These are phyloP conservation scores for Alexandromys oeconomus DNA, from an alignment of 2,797 vertebrate genomes.

Conservation along the genomic window DNA sequence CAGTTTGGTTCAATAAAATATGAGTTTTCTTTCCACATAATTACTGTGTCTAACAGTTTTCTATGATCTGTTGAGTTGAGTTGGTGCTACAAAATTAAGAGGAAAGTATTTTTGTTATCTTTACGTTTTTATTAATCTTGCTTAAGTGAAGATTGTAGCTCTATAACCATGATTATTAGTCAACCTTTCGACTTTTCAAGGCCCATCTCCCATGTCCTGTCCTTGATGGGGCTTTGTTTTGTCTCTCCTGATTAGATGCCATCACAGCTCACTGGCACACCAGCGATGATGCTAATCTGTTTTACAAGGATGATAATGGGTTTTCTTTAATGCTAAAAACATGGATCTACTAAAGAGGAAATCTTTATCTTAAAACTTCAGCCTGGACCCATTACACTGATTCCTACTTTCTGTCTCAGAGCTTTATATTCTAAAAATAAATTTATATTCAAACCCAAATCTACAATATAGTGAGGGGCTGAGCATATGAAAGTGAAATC, in stretches of 20 bases:
- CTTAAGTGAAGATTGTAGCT: background rate
- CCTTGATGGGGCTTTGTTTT: background rate
- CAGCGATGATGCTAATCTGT: background rate
- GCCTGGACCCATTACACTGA: background rate
- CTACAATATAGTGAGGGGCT: background rate
- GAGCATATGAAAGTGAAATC: background rate
- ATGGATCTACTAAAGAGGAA: background rate
- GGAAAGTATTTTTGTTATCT: background rate
- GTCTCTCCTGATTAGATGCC: background rate
- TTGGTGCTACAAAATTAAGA: background rate
- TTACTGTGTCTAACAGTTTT: background rate
- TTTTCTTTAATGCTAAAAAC: background rate
- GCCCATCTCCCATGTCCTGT: background rate
- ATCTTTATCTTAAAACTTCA: background rate
- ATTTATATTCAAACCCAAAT: background rate
- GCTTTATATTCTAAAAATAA: background rate
- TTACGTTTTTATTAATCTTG: background rate
- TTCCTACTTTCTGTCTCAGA: background rate
- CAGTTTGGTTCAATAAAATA: background rate
- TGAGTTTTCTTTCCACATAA: background rate
- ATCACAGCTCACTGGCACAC: background rate
- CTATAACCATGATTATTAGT: background rate
- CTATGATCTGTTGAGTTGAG: background rate
- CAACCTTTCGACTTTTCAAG: background rate
- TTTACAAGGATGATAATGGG: background rate